Evolutionary conservation across 1,140 invertebrate genomes (phyloP), one percentile per base, ranked within the genome.

Genomic region (Musca vetustissima): DNA sequence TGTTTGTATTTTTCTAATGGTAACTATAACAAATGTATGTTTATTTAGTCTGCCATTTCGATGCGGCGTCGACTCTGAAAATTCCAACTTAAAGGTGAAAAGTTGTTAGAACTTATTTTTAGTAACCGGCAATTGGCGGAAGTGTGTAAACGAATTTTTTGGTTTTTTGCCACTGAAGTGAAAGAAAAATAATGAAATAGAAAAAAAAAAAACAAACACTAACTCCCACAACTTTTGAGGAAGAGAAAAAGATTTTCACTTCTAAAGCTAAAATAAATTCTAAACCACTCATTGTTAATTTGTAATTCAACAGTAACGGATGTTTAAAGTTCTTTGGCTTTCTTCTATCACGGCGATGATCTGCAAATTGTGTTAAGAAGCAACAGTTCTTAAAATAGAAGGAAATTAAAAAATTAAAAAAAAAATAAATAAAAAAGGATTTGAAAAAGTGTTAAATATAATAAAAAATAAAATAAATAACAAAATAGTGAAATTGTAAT

Each of bases 31-130:
- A 43, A 13, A 43, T 9, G 36, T 43, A 43, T 9, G 11, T 13
- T 43, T 43, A 8, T n/a, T n/a, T 3, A 28, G 28, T 28, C 28
- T 43, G n/a, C n/a, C n/a, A n/a, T n/a, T 43, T 43, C 11, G 6
- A 43, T 11, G 11, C 4, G 36, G 11, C 4, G 2, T 11, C 2
- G 6, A 43, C 6, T 8, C 36, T 9, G 6, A 43, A 43, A 43
- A 43, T 9, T 43, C 11, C 36, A 61, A 61, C 19, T 36, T 61
- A 36, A 36, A 61, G 57, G 57, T 61, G 57, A 61, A 61, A 61
- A 61, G 57, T 36, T 61, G 57, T 61, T 61, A 61, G 57, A 61
- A 61, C n/a, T 61, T 19, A 28, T 32, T 61, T 61, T 61, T 21
- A 36, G 28, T 61, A 43, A 43, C 36, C 36, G n/a, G 17, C 32